Evolutionary conservation across 92 coral and sea anemone genomes (phyloP).

Genomic region (Metridium senile): DNA sequence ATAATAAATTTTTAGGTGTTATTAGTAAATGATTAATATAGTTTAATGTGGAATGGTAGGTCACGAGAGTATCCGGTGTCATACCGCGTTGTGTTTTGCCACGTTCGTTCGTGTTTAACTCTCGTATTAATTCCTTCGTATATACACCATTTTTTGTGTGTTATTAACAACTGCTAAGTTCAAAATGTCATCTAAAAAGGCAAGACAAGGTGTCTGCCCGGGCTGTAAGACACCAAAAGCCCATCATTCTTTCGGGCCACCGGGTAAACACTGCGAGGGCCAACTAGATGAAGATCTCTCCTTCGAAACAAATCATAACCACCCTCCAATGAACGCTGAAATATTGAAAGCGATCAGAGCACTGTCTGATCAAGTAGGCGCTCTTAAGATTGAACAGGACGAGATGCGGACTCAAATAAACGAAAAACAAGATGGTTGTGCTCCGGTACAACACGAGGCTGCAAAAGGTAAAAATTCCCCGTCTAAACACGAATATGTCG

Average conservation of each 20-base stretch:
- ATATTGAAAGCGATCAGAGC: slow-evolving; percentile 13
- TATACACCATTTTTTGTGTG: background rate
- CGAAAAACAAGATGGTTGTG: no score
- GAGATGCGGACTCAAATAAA: background rate
- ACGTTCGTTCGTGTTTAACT: background rate
- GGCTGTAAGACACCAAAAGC: background rate
- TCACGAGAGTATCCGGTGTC: slow-evolving; percentile 7
- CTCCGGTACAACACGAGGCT: no score
- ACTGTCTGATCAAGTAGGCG: slow-evolving; percentile 20
- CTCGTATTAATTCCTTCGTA: background rate
- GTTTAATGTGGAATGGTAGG: slow-evolving; percentile 5
- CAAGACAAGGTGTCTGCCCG: background rate
- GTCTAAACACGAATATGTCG: background rate
- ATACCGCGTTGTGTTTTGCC: background rate
- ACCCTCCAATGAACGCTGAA: background rate
- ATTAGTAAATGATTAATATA: slow-evolving; percentile 1
- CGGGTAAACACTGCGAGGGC: background rate
- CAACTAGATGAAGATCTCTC: background rate
- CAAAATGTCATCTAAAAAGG: background rate
- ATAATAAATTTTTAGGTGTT: background rate
- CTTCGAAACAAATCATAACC: background rate
- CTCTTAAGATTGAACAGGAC: slow-evolving; percentile 16
- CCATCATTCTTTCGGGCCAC: background rate
- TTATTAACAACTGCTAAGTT: no score
- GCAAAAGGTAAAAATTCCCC: background rate